phyloP scores from a whole-genome alignment of 2,113 vertebrate species.

The Cercopithecus mona region DNA sequence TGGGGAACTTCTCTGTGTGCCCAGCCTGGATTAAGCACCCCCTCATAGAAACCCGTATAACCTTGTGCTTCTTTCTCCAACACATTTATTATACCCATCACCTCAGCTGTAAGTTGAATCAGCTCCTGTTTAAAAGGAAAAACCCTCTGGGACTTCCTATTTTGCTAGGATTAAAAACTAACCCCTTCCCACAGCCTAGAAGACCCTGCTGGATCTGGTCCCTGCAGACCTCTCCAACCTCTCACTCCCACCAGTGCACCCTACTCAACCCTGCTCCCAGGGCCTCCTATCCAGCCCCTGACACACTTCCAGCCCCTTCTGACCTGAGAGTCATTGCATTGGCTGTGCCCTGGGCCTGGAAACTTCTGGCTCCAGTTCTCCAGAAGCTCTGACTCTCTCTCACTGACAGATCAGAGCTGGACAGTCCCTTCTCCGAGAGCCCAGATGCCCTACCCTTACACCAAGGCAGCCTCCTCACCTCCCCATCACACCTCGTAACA shows the following conservation, averaged over 20 bases:
- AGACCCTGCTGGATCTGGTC: neutral
- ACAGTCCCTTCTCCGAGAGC: accelerated
- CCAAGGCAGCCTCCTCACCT: neutral
- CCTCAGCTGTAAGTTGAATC: neutral
- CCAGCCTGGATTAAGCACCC: neutral
- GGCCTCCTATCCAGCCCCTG: too few relatives aligned
- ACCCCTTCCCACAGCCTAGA: too few relatives aligned
- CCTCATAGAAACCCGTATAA: too few relatives aligned
- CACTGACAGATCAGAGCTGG: neutral
- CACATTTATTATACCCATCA: accelerated
- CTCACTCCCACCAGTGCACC: too few relatives aligned
- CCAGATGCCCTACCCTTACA: accelerated
- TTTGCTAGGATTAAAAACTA: neutral
- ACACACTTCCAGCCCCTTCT: neutral
- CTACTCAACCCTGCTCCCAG: neutral
- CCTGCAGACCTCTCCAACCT: neutral
- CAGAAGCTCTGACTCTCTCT: accelerated
- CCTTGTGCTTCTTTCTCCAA: neutral
- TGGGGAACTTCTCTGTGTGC: neutral
- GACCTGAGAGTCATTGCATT: accelerated
- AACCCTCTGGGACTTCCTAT: neutral
- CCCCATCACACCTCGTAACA: accelerated
- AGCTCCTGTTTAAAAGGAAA: neutral
- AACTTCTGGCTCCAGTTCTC: neutral
- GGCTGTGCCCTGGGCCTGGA: neutral